phyloP scores from a whole-genome alignment of 2,888 invertebrate species.

The Subacronicta megacephala region DNA sequence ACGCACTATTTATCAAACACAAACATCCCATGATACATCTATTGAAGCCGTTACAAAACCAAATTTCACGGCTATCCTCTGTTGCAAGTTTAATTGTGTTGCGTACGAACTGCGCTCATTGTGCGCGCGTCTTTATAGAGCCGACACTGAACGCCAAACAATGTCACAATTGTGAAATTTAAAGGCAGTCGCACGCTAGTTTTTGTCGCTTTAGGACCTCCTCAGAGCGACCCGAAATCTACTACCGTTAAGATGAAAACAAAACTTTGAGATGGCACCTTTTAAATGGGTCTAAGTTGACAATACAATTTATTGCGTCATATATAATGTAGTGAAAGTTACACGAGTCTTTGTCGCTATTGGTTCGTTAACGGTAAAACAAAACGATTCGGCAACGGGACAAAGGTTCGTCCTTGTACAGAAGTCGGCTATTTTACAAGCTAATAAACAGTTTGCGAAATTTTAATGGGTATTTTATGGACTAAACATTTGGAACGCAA shows the following conservation, averaged over 20 bases:
- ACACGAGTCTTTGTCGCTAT: slow-evolving; percentile 71
- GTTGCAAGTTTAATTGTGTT: slow-evolving; percentile 76
- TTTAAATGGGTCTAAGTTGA: slow-evolving; percentile 66
- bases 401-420: slow-evolving; percentile 76
- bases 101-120: slow-evolving; percentile 69
- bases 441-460: slow-evolving; percentile 81
- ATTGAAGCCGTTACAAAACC: slow-evolving; percentile 75
- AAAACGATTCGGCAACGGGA: slow-evolving; percentile 68
- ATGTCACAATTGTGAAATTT: slow-evolving; percentile 75
- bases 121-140: slow-evolving; percentile 71
- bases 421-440: slow-evolving; percentile 77
- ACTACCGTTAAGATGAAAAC: slow-evolving; percentile 86
- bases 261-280: slow-evolving; percentile 69
- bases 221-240: slow-evolving; percentile 66
- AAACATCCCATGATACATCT: slow-evolving; percentile 82
- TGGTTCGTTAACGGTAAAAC: slow-evolving; percentile 79
- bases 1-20: slow-evolving; percentile 79
- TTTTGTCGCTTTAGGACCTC: slow-evolving; percentile 79
- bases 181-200: slow-evolving; percentile 74
- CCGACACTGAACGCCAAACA: slow-evolving; percentile 68
- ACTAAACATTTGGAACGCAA: slow-evolving; percentile 56
- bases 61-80: slow-evolving; percentile 82
- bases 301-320: slow-evolving; percentile 84
- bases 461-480: slow-evolving; percentile 70
- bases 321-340: slow-evolving; percentile 88